Conservation (phyloP, 2,113 vertebrate genomes). For the Aptenodytes forsteri region DNA sequence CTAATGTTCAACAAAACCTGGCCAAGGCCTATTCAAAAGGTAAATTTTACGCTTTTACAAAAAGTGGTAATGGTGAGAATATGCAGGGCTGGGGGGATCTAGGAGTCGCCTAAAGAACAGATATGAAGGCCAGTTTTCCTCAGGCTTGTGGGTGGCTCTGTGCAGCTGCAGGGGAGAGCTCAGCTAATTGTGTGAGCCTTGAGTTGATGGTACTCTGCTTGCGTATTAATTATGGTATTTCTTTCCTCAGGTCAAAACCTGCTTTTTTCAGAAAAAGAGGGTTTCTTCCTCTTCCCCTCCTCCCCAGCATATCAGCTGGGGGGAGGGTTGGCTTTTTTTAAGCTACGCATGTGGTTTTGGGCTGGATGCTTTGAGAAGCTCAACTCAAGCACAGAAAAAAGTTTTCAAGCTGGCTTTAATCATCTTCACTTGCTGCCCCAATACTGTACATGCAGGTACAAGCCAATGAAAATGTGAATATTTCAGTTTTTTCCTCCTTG, state of each 20-base stretch:
- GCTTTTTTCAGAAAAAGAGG: background rate
- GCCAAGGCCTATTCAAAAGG: background rate
- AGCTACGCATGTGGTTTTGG: accelerated
- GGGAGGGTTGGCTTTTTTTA: background rate
- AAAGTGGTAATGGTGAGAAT: background rate
- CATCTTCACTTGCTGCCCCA: conserved; percentile 73
- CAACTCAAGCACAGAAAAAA: background rate
- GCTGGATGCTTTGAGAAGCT: background rate
- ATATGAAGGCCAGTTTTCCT: background rate
- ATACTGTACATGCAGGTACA: conserved; percentile 83
- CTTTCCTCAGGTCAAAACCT: background rate
- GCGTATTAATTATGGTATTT: background rate
- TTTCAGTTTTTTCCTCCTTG: background rate
- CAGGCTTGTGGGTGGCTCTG: background rate
- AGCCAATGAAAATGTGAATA: conserved; percentile 75
- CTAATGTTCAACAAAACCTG: background rate
- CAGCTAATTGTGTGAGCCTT: background rate
- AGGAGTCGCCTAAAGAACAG: background rate
- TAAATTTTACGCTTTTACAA: background rate
- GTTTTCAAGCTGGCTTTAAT: conserved; percentile 82
- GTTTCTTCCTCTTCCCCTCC: background rate
- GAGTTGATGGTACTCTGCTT: background rate
- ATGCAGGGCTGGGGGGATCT: background rate
- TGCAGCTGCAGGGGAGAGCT: background rate
- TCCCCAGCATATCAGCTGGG: accelerated